Conservation (phyloP, 2,797 vertebrate genomes). For the Catamblyrhynchus diadema region DNA sequence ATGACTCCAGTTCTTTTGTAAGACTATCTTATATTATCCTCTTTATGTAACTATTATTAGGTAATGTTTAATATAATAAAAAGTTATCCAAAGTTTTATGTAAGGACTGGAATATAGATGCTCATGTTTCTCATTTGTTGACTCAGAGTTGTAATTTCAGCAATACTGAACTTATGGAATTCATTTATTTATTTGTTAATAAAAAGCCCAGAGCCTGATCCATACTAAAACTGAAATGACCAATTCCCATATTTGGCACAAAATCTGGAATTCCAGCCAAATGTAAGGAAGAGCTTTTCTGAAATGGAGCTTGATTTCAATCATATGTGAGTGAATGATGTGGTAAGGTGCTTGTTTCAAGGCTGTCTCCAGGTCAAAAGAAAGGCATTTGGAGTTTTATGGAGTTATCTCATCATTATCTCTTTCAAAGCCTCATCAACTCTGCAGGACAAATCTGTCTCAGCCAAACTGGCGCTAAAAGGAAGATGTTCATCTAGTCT, state of each 20-base stretch:
- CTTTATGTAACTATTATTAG: not conserved
- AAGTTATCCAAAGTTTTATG: not conserved
- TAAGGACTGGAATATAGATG: not conserved
- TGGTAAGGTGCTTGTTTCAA: not conserved
- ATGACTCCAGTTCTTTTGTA: not conserved
- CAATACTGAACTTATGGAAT: not conserved
- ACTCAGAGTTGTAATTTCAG: not conserved
- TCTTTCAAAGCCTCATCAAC: constrained; percentile 13
- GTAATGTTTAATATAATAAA: not conserved
- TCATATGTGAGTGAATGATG: constrained; percentile 11
- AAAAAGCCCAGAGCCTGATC: not conserved
- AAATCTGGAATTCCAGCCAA: not conserved
- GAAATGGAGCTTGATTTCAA: constrained; percentile 30
- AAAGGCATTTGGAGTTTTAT: constrained; percentile 26
- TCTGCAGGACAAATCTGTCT: not conserved
- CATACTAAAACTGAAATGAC: not conserved
- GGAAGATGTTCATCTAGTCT: not conserved
- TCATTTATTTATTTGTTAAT: not conserved
- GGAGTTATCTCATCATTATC: not conserved
- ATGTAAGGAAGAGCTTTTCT: not conserved
- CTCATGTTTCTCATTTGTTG: not conserved
- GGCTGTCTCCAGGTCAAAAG: not conserved
- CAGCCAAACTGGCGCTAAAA: not conserved
- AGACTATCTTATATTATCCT: not conserved
- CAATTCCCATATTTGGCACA: not conserved